A percentile compares a stretch with the other conserved stretches of the same genome.
These are phyloP conservation scores for Sphaerodactylus townsendi DNA, from an alignment of 2,113 vertebrate genomes.

Conservation along the genomic window DNA sequence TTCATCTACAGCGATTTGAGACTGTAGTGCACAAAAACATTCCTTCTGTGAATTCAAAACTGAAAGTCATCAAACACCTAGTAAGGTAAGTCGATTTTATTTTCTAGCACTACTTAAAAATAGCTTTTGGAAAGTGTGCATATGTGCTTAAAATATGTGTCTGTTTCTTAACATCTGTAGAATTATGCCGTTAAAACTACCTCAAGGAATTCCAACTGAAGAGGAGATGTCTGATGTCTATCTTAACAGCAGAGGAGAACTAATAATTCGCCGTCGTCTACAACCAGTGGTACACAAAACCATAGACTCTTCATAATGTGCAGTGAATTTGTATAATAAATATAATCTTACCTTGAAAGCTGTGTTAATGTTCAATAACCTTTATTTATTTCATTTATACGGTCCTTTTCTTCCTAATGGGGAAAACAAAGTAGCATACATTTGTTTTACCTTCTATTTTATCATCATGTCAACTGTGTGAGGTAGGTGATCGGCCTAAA, in stretches of 20 bases:
- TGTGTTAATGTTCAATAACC: not conserved
- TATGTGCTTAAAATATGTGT: slow-evolving; percentile 2
- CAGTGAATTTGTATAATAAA: slow-evolving; percentile 54
- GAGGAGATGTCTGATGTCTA: slow-evolving; percentile 82
- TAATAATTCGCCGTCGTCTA: slow-evolving; percentile 79
- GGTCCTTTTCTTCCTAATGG: no score
- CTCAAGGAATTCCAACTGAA: slow-evolving; percentile 88
- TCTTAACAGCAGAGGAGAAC: slow-evolving; percentile 87
- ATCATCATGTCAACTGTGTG: no score
- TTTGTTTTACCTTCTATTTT: no score
- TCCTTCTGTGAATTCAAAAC: slow-evolving; percentile 85
- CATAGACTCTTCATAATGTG: slow-evolving; percentile 69
- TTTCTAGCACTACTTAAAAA: slow-evolving; percentile 1
- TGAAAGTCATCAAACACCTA: slow-evolving; percentile 93
- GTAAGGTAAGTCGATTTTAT: slow-evolving; percentile 82
- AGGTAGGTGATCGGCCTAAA: no score
- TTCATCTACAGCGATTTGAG: slow-evolving; percentile 73
- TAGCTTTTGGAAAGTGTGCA: not conserved
- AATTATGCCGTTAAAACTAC: slow-evolving; percentile 89
- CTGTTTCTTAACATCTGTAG: slow-evolving; percentile 61
- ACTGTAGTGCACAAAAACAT: slow-evolving; percentile 94
- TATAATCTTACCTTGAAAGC: not conserved
- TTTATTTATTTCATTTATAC: no score
- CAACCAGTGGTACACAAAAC: slow-evolving; percentile 72
- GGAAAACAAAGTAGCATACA: no score